Evolutionary conservation across 1,140 invertebrate genomes (phyloP), one percentile per base, ranked within the genome.

Genomic region (Bradysia coprophila): DNA sequence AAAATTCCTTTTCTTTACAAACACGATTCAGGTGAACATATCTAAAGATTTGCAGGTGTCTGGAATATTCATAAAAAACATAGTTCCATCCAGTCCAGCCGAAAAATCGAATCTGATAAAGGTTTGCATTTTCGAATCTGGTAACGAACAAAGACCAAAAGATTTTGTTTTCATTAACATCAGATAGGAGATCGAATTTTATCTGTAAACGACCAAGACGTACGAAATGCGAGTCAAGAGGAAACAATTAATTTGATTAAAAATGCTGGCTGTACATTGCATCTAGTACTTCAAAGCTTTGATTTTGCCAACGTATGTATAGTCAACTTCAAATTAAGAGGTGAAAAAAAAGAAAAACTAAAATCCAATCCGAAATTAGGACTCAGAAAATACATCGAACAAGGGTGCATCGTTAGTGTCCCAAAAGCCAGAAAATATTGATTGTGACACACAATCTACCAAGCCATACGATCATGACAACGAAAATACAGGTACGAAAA

Each of bases 61-160:
- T 38, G 94, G 94, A 13, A 97, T 98, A 53, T 98, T 98, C 60
- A 93, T 98, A 49, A 98, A 98, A 64, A 91, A 94, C 61, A 92
- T 98, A 8, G 70, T 96, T 23, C 75, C 84, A 3, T 78, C 91
- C 46, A 96, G 90, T 69, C 92, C 93, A n/a, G 94, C 93, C 4
- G 90, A 89, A 31, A 71, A 73, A 51, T 81, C 83, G 51, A 88
- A 84, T 21, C 76, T 82, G 48, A 66, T 97, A 20, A 90, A 92
- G 69, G 82, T 86, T 64, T 57, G 46, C 44, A 41, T 42, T 34
- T 21, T 13, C 15, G 15, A 21, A 21, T 34, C 21, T 34, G 16
- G 15, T 42, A 21, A 34, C 19, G 19, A 31, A 4, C 6, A 11
- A 39, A 22, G 15, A 19, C 13, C 8, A 9, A 39, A 39, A 18